These are phyloP conservation scores for Cheilosia scutellata DNA, from an alignment of 2,888 invertebrate genomes.

Conservation along the genomic window DNA sequence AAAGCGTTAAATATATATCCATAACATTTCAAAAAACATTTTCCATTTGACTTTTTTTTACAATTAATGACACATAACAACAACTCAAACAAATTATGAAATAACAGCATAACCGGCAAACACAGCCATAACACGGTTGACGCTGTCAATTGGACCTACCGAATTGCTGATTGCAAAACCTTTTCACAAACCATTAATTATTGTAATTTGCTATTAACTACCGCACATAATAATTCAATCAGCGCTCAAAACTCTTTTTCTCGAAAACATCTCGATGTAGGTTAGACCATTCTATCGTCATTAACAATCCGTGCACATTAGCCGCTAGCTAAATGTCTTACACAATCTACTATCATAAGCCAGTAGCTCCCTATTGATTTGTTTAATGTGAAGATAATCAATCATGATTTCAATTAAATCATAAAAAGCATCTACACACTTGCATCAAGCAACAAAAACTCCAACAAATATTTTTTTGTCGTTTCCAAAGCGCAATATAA, in stretches of 20 bases:
- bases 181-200: neutral
- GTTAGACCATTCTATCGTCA: slow-evolving; percentile 29
- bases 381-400: slow-evolving; percentile 42
- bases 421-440: slow-evolving; percentile 27
- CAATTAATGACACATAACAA: too few species aligned
- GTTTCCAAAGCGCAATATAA: slow-evolving; percentile 48
- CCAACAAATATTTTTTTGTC: neutral
- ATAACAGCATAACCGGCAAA: too few species aligned
- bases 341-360: slow-evolving; percentile 12
- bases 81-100: too few species aligned
- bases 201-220: neutral
- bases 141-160: too few species aligned
- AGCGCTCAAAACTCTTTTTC: neutral
- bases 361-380: slow-evolving; percentile 19
- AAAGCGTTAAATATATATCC: too few species aligned
- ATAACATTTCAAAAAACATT: too few species aligned
- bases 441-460: neutral
- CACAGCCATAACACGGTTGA: too few species aligned
- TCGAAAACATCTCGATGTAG: neutral
- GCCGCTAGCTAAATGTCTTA: slow-evolving; percentile 10
- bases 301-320: slow-evolving; percentile 18
- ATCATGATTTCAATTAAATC: slow-evolving; percentile 57
- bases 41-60: too few species aligned
- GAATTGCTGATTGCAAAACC: neutral
- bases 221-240: slow-evolving; percentile 8